Evolutionary conservation across 2,113 vertebrate genomes (phyloP).

Genomic region (Alaudala cheleensis): DNA sequence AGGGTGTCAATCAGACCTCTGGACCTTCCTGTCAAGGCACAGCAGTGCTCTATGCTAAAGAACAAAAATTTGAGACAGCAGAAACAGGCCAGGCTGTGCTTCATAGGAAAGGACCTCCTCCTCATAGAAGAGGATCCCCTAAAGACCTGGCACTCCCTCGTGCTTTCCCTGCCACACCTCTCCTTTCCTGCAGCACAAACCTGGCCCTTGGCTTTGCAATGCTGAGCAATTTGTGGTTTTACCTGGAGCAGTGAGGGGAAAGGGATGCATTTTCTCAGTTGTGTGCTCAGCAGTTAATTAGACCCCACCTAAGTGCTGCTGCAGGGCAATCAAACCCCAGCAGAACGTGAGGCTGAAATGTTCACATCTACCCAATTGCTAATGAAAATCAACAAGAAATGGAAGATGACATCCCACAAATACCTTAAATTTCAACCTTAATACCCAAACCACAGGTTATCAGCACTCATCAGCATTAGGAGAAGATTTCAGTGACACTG

Average conservation of each 20-base stretch:
- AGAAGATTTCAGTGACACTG: not conserved
- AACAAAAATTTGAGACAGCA: not conserved
- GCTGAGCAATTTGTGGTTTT: not conserved
- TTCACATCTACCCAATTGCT: not conserved
- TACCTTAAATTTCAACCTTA: not conserved
- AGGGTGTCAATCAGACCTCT: conserved; percentile 58
- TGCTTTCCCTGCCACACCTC: not conserved
- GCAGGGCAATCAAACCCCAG: not conserved
- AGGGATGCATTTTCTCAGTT: not conserved
- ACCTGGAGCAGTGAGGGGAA: not conserved
- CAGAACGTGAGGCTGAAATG: not conserved
- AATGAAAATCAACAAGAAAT: conserved; percentile 17
- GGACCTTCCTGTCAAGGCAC: conserved; percentile 18
- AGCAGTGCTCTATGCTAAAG: not conserved
- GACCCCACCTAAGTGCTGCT: not conserved
- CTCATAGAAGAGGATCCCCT: not conserved
- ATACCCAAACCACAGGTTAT: not conserved
- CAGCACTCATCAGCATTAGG: not conserved
- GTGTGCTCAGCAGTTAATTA: not conserved
- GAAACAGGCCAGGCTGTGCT: not conserved
- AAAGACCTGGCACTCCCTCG: not conserved
- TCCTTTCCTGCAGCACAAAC: not conserved
- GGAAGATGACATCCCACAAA: not conserved
- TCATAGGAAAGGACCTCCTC: not conserved
- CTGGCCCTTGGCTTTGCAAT: not conserved